These are phyloP conservation scores for Gasterosteus nipponicus DNA, from an alignment of 2,113 vertebrate genomes.

Conservation along the genomic window DNA sequence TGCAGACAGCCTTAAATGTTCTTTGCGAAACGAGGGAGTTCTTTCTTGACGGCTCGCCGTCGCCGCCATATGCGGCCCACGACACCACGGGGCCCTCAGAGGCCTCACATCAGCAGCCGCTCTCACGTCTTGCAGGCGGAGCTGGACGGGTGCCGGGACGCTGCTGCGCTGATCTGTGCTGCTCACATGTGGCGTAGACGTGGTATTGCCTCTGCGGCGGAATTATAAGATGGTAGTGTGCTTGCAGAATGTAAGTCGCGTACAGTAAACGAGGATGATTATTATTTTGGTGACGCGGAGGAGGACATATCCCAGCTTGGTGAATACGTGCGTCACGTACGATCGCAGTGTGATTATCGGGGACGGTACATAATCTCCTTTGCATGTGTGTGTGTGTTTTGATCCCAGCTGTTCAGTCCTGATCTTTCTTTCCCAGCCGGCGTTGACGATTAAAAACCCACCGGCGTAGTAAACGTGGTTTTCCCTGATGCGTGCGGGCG, in stretches of 20 bases:
- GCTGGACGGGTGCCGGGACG: background rate
- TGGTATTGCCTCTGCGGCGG: background rate
- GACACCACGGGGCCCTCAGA: no score
- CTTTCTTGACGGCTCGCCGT: no score
- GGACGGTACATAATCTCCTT: no score
- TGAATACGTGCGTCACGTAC: no score
- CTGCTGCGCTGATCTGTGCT: conserved; percentile 5
- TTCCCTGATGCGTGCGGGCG: conserved; percentile 21
- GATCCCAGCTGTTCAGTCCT: conserved; percentile 19
- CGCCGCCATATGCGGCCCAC: no score
- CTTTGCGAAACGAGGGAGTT: no score
- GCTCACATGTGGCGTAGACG: conserved; percentile 7
- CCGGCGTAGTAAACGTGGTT: conserved; percentile 29
- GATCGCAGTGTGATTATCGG: no score
- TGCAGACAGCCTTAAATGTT: no score
- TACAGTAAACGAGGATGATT: background rate
- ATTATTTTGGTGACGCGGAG: no score
- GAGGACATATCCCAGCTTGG: no score
- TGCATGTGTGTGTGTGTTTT: background rate
- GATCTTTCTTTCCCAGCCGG: conserved; percentile 32
- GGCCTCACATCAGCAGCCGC: no score
- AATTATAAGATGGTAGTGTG: background rate
- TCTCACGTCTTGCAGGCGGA: background rate
- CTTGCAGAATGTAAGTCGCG: background rate
- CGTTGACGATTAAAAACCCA: conserved; percentile 31